These are phyloP conservation scores for Ecliptopera silaceata DNA, from an alignment of 2,888 invertebrate genomes.

Conservation along the genomic window DNA sequence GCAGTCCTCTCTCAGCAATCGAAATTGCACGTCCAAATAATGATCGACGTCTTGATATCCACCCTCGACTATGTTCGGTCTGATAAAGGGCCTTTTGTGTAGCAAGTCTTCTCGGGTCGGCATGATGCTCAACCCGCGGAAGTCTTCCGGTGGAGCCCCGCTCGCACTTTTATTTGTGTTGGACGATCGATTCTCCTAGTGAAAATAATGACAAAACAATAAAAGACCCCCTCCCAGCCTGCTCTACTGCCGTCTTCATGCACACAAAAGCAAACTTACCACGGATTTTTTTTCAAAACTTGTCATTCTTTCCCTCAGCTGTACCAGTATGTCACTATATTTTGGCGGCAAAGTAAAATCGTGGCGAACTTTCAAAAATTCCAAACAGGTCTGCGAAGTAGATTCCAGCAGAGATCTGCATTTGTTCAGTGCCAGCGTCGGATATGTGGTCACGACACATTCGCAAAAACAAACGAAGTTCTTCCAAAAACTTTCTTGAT, in stretches of 20 bases:
- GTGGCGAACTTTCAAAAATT: slow-evolving; percentile 50
- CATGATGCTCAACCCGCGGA: slow-evolving; percentile 59
- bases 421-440: slow-evolving; percentile 57
- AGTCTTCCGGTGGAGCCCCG: slow-evolving; percentile 59
- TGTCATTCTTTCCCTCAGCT: slow-evolving; percentile 48
- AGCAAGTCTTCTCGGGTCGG: slow-evolving; percentile 60
- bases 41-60: slow-evolving; percentile 85
- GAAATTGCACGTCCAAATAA: slow-evolving; percentile 91
- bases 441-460: slow-evolving; percentile 60
- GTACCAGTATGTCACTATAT: slow-evolving; percentile 42
- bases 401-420: slow-evolving; percentile 62
- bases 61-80: slow-evolving; percentile 83
- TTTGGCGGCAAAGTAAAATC: slow-evolving; percentile 50
- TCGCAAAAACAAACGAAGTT: slow-evolving; percentile 61
- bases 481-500: slow-evolving; percentile 62
- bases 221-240: background rate
- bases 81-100: slow-evolving; percentile 52
- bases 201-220: slow-evolving; percentile 2
- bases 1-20: slow-evolving; percentile 91
- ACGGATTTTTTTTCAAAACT: slow-evolving; percentile 47
- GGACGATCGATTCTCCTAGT: slow-evolving; percentile 9
- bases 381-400: slow-evolving; percentile 53
- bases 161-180: slow-evolving; percentile 27
- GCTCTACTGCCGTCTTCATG: too few relatives aligned
- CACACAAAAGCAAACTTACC: slow-evolving; percentile 41